Evolutionary conservation across 1,140 invertebrate genomes (phyloP), one percentile per base, ranked within the genome.

Genomic region (Ips nitidus): DNA sequence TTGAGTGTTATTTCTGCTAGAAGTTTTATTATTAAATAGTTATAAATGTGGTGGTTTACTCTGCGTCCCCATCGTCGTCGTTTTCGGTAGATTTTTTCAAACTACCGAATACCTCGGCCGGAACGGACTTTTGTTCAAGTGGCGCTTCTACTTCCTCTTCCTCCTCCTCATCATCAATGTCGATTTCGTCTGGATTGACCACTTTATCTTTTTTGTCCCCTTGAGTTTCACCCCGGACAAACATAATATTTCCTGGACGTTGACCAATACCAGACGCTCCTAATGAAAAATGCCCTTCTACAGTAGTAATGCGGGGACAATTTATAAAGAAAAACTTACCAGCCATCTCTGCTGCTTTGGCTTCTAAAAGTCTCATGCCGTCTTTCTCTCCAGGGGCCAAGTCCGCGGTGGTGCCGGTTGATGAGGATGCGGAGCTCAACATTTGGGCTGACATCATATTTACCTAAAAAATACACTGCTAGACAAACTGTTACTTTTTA

Each of bases 391-490:
- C 88, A 53, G 90, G 87, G 53, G 86, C 87, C 52, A 89, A 83
- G 77, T 90, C 87, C 1, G 88, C 86, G 52, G 90, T 84, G 52
- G 86, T 87, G 8, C 86, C 87, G 41, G 86, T 84, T 62, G 85
- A 83, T 71, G 85, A 84, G 38, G 83, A 83, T 52, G 88, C 86
- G 37, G 91, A 91, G 73, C 90, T 92, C 69, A 97, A 83, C 91
- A 98, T 98, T 80, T 98, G 95, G 3, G 95, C 95, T 38, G 95
- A 95, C 95, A 99, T 98, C 90, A 97, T 98, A 79, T 98, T 95
- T 8, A 94, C 72, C 71, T 72, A 80, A 81, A 81, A 71, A 39
- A 72, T 65, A 70, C 66, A 57, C 7, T 42, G 56, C 2, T 47
- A 39, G 43, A 55, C 37, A 64, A 67, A 61, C 38, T 36, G 53